These are phyloP conservation scores for Volucella zonaria DNA, from an alignment of 2,888 invertebrate genomes.

Conservation along the genomic window DNA sequence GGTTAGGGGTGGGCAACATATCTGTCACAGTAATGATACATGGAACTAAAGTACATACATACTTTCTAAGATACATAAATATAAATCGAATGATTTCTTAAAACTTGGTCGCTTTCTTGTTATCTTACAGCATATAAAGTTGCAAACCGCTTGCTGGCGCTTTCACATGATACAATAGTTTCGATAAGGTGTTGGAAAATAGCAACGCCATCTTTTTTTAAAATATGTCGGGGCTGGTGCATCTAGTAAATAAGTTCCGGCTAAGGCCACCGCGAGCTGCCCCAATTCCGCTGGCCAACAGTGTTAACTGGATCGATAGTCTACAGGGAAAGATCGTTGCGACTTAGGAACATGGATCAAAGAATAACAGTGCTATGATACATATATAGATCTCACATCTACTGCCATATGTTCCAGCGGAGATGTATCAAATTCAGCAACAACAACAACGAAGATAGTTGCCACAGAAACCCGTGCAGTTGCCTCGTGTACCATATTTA, in stretches of 20 bases:
- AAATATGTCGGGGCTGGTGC: constrained; percentile 80
- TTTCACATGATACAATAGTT: too few species aligned
- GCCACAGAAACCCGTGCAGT: constrained; percentile 31
- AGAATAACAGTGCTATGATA: constrained; percentile 67
- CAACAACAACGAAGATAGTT: constrained; percentile 6
- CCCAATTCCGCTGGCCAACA: constrained; percentile 45
- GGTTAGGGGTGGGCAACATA: too few species aligned
- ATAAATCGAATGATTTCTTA: too few species aligned
- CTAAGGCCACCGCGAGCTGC: constrained; percentile 77
- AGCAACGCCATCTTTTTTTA: too few species aligned
- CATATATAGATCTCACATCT: constrained; percentile 25
- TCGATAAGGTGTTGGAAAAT: too few species aligned
- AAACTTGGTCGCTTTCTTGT: too few species aligned
- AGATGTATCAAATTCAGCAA: constrained; percentile 1
- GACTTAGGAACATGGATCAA: constrained; percentile 73
- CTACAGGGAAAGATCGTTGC: constrained; percentile 78
- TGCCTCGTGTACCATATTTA: constrained; percentile 89
- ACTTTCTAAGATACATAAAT: too few species aligned
- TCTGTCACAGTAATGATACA: too few species aligned
- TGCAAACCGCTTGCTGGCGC: too few species aligned
- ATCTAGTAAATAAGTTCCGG: constrained; percentile 87
- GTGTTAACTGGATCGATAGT: constrained; percentile 73
- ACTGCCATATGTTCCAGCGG: constrained; percentile 4
- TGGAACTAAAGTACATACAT: too few species aligned
- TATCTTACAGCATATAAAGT: too few species aligned